Conservation (phyloP, 1,140 invertebrate genomes). For the Carposina sasakii region DNA sequence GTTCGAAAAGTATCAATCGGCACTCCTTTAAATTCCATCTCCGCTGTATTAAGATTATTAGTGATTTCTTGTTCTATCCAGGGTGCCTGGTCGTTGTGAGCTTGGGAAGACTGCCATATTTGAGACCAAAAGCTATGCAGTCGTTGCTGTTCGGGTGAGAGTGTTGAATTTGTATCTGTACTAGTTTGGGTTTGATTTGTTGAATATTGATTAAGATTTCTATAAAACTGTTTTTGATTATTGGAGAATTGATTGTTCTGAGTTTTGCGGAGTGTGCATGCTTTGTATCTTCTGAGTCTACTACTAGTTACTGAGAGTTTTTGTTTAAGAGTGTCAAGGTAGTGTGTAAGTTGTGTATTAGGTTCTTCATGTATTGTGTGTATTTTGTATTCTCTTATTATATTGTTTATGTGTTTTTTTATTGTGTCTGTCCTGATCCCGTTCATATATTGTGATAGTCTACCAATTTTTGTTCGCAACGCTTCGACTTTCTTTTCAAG, state of each 20-base stretch:
- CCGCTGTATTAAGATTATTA: too few relatives aligned
- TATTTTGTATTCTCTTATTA: not conserved
- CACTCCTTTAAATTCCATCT: too few relatives aligned
- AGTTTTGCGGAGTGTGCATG: not conserved
- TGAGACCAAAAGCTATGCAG: too few relatives aligned
- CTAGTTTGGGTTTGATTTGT: too few relatives aligned
- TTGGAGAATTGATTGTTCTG: not conserved
- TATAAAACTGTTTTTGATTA: conserved; percentile 9
- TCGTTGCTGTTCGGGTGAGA: too few relatives aligned
- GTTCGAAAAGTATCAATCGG: too few relatives aligned
- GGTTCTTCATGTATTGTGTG: not conserved
- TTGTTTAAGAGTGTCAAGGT: conserved; percentile 8
- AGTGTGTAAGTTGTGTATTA: not conserved
- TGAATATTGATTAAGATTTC: not conserved
- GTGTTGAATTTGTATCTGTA: too few relatives aligned
- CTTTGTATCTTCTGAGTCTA: conserved; percentile 1
- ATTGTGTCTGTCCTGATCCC: not conserved
- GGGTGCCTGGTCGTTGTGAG: too few relatives aligned
- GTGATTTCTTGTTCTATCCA: too few relatives aligned
- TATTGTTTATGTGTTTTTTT: not conserved
- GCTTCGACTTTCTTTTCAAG: not conserved
- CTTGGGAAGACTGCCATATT: too few relatives aligned
- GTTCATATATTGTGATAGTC: not conserved
- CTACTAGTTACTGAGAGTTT: not conserved
- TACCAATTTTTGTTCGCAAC: not conserved